Evolutionary conservation across 2,113 vertebrate species (phyloP).

Genomic region (Manacus vitellinus): DNA sequence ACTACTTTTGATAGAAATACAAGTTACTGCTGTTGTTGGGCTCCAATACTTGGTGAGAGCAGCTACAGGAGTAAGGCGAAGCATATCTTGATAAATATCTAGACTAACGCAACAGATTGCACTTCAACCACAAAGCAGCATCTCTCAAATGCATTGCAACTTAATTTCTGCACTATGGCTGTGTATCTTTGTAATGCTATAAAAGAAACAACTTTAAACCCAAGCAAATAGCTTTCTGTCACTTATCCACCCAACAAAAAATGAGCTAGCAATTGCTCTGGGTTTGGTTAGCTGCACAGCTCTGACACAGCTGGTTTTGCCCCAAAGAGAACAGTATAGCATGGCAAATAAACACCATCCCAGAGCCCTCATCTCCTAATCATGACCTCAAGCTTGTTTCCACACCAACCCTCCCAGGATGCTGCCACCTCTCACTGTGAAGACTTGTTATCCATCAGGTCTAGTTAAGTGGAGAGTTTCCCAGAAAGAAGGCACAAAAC

Average conservation of each 20-base stretch:
- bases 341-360: not conserved
- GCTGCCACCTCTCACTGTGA: not conserved
- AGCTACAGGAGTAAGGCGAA: not conserved
- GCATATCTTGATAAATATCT: not conserved
- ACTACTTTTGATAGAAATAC: not conserved
- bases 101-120: not conserved
- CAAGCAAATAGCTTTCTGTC: not conserved
- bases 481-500: slow-evolving; percentile 16
- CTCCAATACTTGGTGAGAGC: not conserved
- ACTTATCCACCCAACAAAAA: not conserved
- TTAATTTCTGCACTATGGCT: not conserved
- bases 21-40: not conserved
- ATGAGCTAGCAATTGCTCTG: not conserved
- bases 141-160: not conserved
- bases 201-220: not conserved
- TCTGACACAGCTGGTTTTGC: not conserved
- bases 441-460: not conserved
- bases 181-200: accelerated
- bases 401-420: not conserved
- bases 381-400: not conserved
- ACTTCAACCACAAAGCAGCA: not conserved
- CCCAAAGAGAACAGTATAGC: not conserved
- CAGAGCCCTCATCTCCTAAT: not conserved
- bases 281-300: not conserved
- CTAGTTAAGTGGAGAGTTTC: not conserved